Evolutionary conservation across 2,797 vertebrate genomes (phyloP).

Genomic region (Tympanoctomys barrerae): DNA sequence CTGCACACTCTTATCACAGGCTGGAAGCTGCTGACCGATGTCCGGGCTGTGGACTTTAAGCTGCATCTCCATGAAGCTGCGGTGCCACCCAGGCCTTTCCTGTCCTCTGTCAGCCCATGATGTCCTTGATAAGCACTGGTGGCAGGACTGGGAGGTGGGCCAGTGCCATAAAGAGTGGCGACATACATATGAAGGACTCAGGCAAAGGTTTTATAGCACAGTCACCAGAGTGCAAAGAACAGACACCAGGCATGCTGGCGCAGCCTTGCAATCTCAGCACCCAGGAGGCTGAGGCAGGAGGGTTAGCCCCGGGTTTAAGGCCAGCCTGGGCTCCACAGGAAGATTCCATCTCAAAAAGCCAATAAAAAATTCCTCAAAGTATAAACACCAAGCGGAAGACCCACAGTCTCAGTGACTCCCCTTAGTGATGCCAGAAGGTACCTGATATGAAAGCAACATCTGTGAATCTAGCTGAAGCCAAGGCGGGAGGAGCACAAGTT

Average conservation of each 20-base stretch:
- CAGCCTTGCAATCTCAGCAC: not conserved
- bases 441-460: not conserved
- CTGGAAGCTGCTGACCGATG: not conserved
- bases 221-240: not conserved
- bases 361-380: not conserved
- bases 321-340: not conserved
- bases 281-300: not conserved
- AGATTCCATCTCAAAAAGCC: not conserved
- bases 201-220: not conserved
- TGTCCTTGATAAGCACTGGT: not conserved
- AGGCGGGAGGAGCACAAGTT: not conserved
- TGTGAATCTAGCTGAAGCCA: not conserved
- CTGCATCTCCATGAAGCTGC: not conserved
- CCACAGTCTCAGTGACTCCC: not conserved
- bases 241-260: not conserved
- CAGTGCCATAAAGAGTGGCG: not conserved
- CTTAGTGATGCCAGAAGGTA: not conserved
- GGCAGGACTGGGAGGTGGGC: not conserved
- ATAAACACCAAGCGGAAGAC: not conserved
- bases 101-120: not conserved
- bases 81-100: not conserved
- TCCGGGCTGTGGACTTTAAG: not conserved
- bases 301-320: not conserved
- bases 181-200: not conserved
- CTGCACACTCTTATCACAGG: no score